These are phyloP conservation scores for Hexactinellida sp. DNA, from an alignment of 37 sponge, comb jelly and placozoan species.

Conservation along the genomic window DNA sequence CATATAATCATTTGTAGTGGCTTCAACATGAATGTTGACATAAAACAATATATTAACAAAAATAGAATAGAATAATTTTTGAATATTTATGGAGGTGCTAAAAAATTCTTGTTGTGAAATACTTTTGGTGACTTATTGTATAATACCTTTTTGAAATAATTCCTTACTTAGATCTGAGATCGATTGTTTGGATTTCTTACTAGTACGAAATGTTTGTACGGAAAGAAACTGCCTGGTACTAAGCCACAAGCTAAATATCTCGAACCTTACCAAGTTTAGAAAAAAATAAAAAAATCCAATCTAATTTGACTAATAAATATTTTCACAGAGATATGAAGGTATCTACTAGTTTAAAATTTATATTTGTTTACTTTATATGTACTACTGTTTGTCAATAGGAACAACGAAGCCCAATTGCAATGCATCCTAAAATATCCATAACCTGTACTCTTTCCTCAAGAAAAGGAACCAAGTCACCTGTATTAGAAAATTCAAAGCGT, in stretches of 20 bases:
- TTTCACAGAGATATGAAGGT: not conserved
- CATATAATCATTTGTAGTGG: too few species aligned
- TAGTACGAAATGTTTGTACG: too few species aligned
- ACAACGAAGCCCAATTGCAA: not conserved
- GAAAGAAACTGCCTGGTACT: not conserved
- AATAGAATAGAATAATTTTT: too few species aligned
- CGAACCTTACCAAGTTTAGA: not conserved
- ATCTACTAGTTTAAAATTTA: not conserved
- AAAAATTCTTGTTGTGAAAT: too few species aligned
- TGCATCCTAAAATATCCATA: not conserved
- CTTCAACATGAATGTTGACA: too few species aligned
- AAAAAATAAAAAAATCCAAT: not conserved
- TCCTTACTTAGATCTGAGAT: not conserved
- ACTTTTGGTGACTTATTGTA: too few species aligned
- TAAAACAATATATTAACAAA: too few species aligned
- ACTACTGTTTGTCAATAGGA: not conserved
- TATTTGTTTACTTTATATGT: not conserved
- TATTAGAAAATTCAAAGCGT: too few species aligned
- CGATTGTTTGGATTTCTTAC: not conserved
- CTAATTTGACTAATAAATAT: not conserved
- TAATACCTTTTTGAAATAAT: not conserved
- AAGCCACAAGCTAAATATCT: not conserved
- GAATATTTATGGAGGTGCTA: too few species aligned
- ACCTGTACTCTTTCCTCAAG: not conserved
- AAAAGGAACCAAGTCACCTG: not conserved